Percentiles rank a stretch among this genome's conserved stretches.
phyloP scores from a whole-genome alignment of 2,113 vertebrate species.

The Bufo bufo region DNA sequence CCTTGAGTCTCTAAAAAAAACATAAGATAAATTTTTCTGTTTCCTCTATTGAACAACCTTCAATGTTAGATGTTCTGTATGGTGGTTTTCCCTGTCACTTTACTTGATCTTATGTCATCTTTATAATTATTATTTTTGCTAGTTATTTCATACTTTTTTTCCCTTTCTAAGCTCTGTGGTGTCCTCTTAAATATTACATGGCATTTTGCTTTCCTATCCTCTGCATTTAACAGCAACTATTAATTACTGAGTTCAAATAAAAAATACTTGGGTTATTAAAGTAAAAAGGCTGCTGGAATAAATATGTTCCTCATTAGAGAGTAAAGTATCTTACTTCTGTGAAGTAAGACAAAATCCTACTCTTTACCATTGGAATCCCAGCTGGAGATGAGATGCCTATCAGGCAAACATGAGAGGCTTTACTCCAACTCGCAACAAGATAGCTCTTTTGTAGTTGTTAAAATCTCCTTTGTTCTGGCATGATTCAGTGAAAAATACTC shows the following conservation, averaged over 20 bases:
- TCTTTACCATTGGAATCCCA: conserved; percentile 31
- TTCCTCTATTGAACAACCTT: not conserved
- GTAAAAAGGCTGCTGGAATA: conserved; percentile 39
- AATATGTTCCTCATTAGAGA: conserved; percentile 53
- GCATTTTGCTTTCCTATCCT: conserved; percentile 16
- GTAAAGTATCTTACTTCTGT: conserved; percentile 42
- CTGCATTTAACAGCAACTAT: conserved; percentile 11
- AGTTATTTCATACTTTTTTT: conserved; percentile 32
- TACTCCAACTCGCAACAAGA: conserved; percentile 24
- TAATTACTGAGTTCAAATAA: conserved; percentile 48
- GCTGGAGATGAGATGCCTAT: conserved; percentile 43
- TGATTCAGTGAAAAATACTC: conserved; percentile 28
- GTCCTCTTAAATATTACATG: conserved; percentile 43
- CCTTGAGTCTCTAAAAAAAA: too few species aligned
- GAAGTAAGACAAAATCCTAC: conserved; percentile 36
- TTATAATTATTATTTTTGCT: conserved; percentile 43
- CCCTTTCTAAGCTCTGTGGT: not conserved
- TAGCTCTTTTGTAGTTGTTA: conserved; percentile 12
- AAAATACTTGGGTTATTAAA: conserved; percentile 47
- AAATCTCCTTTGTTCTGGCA: conserved; percentile 21
- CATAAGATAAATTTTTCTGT: too few species aligned
- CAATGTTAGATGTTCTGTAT: not conserved
- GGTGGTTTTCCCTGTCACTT: not conserved
- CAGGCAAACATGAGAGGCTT: conserved; percentile 25
- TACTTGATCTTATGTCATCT: conserved; percentile 28